Conservation (phyloP, 2,797 vertebrate genomes). For the Alca torda region DNA sequence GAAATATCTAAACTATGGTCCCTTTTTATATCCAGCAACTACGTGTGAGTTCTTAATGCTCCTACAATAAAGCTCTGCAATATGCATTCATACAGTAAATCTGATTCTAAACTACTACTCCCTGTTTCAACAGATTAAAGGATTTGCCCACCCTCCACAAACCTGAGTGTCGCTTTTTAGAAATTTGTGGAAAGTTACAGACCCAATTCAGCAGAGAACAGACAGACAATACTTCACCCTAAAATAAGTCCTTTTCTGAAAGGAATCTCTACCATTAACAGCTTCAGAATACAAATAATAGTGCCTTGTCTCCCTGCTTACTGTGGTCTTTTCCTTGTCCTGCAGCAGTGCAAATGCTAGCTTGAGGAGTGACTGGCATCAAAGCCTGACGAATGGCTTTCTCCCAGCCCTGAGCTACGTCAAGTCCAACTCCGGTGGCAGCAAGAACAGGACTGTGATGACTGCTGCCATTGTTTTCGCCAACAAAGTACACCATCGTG, state of each 20-base stretch:
- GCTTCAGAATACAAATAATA: background rate
- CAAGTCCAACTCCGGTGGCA: constrained; percentile 90
- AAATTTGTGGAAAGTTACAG: background rate
- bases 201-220: background rate
- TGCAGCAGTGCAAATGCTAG: constrained; percentile 86
- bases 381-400: constrained; percentile 96
- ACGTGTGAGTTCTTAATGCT: background rate
- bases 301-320: constrained; percentile 76
- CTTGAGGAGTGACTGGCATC: constrained; percentile 97
- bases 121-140: background rate
- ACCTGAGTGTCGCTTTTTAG: background rate
- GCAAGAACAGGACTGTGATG: constrained; percentile 90
- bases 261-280: background rate
- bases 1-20: background rate
- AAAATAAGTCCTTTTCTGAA: background rate
- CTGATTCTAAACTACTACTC: background rate
- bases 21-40: background rate
- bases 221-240: background rate
- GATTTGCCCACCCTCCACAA: background rate
- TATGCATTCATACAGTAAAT: background rate
- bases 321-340: constrained; percentile 95
- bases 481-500: constrained; percentile 96
- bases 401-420: constrained; percentile 96
- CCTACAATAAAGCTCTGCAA: background rate
- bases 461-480: constrained; percentile 90